Evolutionary conservation across 2,113 vertebrate species (phyloP).

Genomic region (human (Homo sapiens)): GRCh38 chr18:26767501-26768000

Average conservation of each 20-base stretch:
- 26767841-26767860: neutral
- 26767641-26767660: no score
- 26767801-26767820: neutral
- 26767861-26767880: neutral
- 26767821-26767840: neutral
- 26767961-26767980: neutral
- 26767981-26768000: neutral
- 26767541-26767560: neutral
- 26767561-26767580: neutral
- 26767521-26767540: neutral
- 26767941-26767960: conserved; percentile 7
- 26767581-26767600: neutral
- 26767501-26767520: neutral
- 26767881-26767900: neutral
- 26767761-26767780: neutral
- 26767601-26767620: neutral
- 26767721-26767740: neutral
- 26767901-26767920: conserved; percentile 1
- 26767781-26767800: neutral
- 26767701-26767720: neutral
- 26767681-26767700: neutral
- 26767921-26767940: neutral
- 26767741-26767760: neutral
- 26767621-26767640: neutral
- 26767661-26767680: no score